Evolutionary conservation across 2,113 vertebrate species (phyloP), one percentile per base, ranked within the genome.

Genomic region (Marmota monax): DNA sequence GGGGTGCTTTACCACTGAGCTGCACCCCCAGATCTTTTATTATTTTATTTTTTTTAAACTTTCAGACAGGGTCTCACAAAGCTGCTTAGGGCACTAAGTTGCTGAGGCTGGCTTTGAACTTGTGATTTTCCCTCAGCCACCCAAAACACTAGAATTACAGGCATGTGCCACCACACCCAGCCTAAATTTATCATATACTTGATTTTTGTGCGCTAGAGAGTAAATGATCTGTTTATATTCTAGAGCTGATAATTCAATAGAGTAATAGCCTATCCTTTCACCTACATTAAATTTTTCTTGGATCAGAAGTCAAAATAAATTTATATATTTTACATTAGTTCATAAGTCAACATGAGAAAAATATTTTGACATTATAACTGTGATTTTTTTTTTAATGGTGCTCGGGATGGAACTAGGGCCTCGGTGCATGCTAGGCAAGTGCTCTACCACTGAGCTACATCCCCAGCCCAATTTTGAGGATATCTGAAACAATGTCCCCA

Each of bases 201-300:
- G 76, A 7, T 65, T 67, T 93, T 27, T 91, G 29, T 79, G 63
- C 37, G 86, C 25, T 84, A 63, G 29, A 20, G 63, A 85, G 67
- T 85, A 92, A 82, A n/a, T 48, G 69, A 84, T 56, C 32, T 91
- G 87, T 85, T 61, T 51, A 80, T 53, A 89, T 39, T 80, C 67
- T 90, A 34, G 37, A 92, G 34, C 11, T 92, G 37, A 51, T 76
- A 92, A 90, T 88, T 76, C 53, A 94, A 84, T 76, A 94, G 13
- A 86, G 45, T 73, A 88, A 90, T 2, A 87, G 22, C 90, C 61
- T 85, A 73, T 48, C 63, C 29, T 95, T 91, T 65, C n/a, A 69
- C 18, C 25, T 88, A 94, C 72, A 80, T 92, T 84, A 79, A 84
- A 77, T 51, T 95, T 67, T 96, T 94, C 89, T 93, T 78, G 65